These are phyloP conservation scores for Mungos mungo DNA, from an alignment of 2,113 vertebrate species.

Conservation along the genomic window DNA sequence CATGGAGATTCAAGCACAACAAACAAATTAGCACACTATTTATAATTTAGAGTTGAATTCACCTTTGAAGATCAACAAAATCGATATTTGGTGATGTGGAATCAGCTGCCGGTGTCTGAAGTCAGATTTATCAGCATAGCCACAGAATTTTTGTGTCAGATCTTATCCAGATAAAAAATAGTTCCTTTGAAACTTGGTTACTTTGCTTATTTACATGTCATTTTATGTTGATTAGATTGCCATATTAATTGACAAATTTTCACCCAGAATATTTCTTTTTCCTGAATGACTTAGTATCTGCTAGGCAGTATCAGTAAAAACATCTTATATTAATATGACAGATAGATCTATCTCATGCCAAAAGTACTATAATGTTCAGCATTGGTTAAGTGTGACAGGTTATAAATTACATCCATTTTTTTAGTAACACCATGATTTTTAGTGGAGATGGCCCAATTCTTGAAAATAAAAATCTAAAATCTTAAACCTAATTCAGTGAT, in stretches of 20 bases:
- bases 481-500: neutral
- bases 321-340: neutral
- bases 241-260: neutral
- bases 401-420: neutral
- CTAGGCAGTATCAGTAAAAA: neutral
- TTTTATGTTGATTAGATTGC: neutral
- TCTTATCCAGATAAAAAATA: neutral
- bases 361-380: neutral
- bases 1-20: neutral
- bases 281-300: neutral
- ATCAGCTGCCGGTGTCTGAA: neutral
- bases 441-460: neutral
- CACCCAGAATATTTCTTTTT: neutral
- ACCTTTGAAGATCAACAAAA: neutral
- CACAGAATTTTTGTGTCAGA: neutral
- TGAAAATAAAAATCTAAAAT: neutral
- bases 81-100: neutral
- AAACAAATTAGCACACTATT: neutral
- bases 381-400: neutral
- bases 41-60: neutral
- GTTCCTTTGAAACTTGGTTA: neutral
- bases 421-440: neutral
- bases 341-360: neutral
- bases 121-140: neutral
- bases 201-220: neutral